Percentiles rank a stretch among this genome's conserved stretches.
phyloP scores from a whole-genome alignment of 2,797 vertebrate genomes.

The Lagodon rhomboides region DNA sequence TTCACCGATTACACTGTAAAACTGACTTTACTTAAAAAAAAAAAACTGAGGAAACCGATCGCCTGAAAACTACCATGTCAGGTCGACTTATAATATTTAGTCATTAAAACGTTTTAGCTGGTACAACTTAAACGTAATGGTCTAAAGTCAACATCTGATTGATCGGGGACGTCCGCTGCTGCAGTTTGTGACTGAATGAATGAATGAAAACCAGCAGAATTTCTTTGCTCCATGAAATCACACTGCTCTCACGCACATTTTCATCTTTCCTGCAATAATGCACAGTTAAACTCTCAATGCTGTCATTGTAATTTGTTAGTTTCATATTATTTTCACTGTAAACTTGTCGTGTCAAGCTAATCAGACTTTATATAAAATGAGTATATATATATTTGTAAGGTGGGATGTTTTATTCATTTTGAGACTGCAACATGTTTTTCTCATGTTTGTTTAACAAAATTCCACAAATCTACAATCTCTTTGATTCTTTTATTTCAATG shows the following conservation, averaged over 20 bases:
- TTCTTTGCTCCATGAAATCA: background rate
- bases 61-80: too few relatives aligned
- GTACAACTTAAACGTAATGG: too few relatives aligned
- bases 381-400: background rate
- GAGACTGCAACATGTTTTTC: background rate
- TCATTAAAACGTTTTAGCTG: too few relatives aligned
- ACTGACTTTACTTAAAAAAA: too few relatives aligned
- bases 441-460: constrained; percentile 14
- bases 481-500: constrained; percentile 2
- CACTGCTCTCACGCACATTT: background rate
- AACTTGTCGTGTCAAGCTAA: background rate
- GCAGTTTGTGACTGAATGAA: constrained; percentile 3
- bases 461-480: background rate
- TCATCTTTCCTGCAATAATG: background rate
- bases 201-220: constrained; percentile 2
- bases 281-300: background rate
- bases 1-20: background rate
- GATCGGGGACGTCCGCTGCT: constrained; percentile 5
- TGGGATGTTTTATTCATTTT: background rate
- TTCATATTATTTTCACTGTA: background rate
- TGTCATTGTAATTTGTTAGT: background rate
- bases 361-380: background rate
- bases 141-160: background rate
- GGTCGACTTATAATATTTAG: too few relatives aligned
- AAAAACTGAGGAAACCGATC: too few relatives aligned